Evolutionary conservation across 2,888 invertebrate genomes (phyloP).

Genomic region (Drosophila fulvimacula): DNA sequence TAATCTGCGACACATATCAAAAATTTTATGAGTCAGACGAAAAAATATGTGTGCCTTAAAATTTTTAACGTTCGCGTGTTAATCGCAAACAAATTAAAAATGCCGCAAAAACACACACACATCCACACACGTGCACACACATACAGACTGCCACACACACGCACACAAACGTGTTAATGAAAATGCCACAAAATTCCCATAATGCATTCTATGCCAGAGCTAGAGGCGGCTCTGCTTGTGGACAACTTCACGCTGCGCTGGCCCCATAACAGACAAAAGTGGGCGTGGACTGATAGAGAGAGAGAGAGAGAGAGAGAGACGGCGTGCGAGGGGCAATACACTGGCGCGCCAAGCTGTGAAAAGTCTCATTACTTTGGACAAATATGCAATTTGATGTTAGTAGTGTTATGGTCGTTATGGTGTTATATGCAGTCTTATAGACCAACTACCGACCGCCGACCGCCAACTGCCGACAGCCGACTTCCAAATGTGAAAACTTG

Average conservation of each 20-base stretch:
- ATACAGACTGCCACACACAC: slow-evolving; percentile 21
- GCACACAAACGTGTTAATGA: slow-evolving; percentile 73
- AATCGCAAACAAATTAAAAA: slow-evolving; percentile 77
- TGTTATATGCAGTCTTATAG: slow-evolving; percentile 38
- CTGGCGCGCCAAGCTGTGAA: slow-evolving; percentile 76
- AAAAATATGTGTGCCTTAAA: slow-evolving; percentile 35
- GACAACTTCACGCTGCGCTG: slow-evolving; percentile 72
- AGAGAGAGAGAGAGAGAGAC: not conserved
- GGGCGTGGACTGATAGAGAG: not conserved
- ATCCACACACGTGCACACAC: slow-evolving; percentile 19
- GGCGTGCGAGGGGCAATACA: slow-evolving; percentile 15
- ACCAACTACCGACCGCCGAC: slow-evolving; percentile 29
- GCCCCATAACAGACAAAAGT: slow-evolving; percentile 17
- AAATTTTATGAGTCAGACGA: slow-evolving; percentile 34
- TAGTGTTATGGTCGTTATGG: slow-evolving; percentile 47
- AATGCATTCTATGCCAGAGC: slow-evolving; percentile 67
- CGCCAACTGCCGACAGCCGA: slow-evolving; percentile 24
- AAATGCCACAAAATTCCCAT: slow-evolving; percentile 82
- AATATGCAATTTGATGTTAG: slow-evolving; percentile 77
- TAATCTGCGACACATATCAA: slow-evolving; percentile 29
- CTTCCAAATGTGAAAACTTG: slow-evolving; percentile 71
- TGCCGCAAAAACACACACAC: slow-evolving; percentile 46
- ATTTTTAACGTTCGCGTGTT: slow-evolving; percentile 65
- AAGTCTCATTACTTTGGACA: slow-evolving; percentile 82
- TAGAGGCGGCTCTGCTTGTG: slow-evolving; percentile 45